A percentile compares a stretch with the other conserved stretches of the same genome.
Conservation (phyloP, 1,140 invertebrate species). For the Lasaia peninsularis region DNA sequence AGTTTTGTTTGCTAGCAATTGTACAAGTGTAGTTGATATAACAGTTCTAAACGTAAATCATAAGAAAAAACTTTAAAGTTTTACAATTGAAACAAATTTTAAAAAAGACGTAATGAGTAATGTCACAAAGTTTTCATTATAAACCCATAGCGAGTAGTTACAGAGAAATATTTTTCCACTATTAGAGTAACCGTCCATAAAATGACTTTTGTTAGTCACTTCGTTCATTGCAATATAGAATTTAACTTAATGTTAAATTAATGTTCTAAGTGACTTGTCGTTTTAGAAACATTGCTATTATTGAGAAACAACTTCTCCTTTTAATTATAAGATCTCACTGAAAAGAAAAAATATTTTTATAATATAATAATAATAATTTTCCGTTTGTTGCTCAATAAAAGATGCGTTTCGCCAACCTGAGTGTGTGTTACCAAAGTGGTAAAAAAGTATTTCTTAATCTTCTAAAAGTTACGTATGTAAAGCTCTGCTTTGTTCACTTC, state of each 20-base stretch:
- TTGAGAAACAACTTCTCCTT: not conserved
- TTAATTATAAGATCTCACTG: too few relatives aligned
- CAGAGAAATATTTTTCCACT: conserved; percentile 53
- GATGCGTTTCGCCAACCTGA: not conserved
- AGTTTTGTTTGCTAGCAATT: not conserved
- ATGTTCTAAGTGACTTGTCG: conserved; percentile 33
- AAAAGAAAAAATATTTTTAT: too few relatives aligned
- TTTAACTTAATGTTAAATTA: conserved; percentile 61
- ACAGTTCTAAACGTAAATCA: not conserved
- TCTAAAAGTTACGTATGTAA: too few relatives aligned
- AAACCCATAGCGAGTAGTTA: conserved; percentile 1
- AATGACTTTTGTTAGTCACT: conserved; percentile 26
- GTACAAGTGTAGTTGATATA: not conserved
- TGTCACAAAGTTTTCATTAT: too few relatives aligned
- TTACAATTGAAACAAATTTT: too few relatives aligned
- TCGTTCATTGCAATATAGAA: conserved; percentile 56
- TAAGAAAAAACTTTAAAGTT: not conserved
- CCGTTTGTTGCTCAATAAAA: not conserved
- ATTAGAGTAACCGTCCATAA: conserved; percentile 30
- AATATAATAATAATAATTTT: not conserved
- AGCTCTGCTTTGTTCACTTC: not conserved
- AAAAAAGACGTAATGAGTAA: too few relatives aligned
- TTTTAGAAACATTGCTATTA: not conserved
- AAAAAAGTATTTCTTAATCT: not conserved
- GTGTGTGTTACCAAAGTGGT: not conserved